A percentile compares a stretch with the other conserved stretches of the same genome.
phyloP scores from a whole-genome alignment of 2,888 invertebrate species.

The Epinotia ramella region DNA sequence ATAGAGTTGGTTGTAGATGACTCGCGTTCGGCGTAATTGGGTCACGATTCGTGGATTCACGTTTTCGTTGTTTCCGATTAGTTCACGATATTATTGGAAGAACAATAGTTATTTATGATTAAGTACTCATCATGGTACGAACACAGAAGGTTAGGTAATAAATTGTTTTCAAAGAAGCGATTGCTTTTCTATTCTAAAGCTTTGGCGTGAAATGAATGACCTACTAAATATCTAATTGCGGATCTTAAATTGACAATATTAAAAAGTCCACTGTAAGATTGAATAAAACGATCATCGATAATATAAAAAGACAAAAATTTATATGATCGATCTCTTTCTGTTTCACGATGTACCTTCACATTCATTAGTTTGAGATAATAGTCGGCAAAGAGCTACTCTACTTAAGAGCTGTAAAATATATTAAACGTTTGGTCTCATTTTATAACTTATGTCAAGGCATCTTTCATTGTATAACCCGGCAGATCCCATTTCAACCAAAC shows the following conservation, averaged over 20 bases:
- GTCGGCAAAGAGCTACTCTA: too few relatives aligned
- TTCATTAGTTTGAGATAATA: too few relatives aligned
- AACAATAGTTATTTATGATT: constrained; percentile 33
- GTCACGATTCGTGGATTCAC: constrained; percentile 40
- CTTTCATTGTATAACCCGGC: too few relatives aligned
- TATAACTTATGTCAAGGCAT: too few relatives aligned
- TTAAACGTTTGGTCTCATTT: too few relatives aligned
- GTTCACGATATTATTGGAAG: constrained; percentile 36
- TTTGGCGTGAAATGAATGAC: not conserved
- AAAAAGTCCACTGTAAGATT: too few relatives aligned
- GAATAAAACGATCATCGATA: too few relatives aligned
- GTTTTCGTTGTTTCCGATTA: constrained; percentile 38
- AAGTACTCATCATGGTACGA: constrained; percentile 5
- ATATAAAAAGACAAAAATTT: too few relatives aligned
- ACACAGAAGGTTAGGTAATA: constrained; percentile 27
- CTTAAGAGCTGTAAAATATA: too few relatives aligned
- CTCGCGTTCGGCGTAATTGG: constrained; percentile 29
- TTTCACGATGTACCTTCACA: too few relatives aligned
- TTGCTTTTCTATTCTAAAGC: constrained; percentile 14
- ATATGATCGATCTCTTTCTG: too few relatives aligned
- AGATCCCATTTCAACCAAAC: too few relatives aligned
- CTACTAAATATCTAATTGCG: not conserved
- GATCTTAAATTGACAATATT: not conserved
- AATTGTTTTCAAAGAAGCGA: not conserved
- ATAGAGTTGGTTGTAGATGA: constrained; percentile 4